These are phyloP conservation scores for Drosophila aff. DNA, from an alignment of 1,140 invertebrate species.

Conservation along the genomic window DNA sequence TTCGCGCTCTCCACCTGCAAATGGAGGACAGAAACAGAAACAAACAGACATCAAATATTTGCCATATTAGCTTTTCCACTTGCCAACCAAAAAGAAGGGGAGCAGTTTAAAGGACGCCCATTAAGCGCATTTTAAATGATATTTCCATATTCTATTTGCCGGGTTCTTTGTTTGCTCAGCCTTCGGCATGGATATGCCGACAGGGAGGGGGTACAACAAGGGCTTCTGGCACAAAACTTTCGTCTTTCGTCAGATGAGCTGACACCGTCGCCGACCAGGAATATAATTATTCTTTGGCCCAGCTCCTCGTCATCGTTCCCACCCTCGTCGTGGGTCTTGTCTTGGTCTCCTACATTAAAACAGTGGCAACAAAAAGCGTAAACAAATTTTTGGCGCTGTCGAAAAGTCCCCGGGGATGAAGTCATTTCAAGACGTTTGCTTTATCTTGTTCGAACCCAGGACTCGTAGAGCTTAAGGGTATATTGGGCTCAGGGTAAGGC, in stretches of 20 bases:
- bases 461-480: not conserved
- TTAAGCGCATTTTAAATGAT: constrained; percentile 41
- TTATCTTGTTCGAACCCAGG: constrained; percentile 21
- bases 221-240: constrained; percentile 34
- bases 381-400: constrained; percentile 52
- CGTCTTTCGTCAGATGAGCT: constrained; percentile 36
- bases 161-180: constrained; percentile 11
- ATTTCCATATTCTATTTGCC: constrained; percentile 56
- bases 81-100: constrained; percentile 6
- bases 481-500: not conserved
- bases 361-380: constrained; percentile 21
- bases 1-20: constrained; percentile 22
- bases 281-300: constrained; percentile 40
- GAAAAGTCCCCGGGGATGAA: constrained; percentile 56
- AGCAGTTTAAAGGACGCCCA: not conserved
- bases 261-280: constrained; percentile 9
- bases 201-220: not conserved
- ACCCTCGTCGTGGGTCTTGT: not conserved
- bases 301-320: not conserved
- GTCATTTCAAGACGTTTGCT: constrained; percentile 56
- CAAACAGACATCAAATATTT: constrained; percentile 48
- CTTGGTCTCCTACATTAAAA: constrained; percentile 16
- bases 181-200: not conserved
- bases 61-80: constrained; percentile 43
- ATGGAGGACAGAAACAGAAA: constrained; percentile 4